These are phyloP conservation scores for Caracal caracal DNA, from an alignment of 2,113 vertebrate genomes.

Conservation along the genomic window DNA sequence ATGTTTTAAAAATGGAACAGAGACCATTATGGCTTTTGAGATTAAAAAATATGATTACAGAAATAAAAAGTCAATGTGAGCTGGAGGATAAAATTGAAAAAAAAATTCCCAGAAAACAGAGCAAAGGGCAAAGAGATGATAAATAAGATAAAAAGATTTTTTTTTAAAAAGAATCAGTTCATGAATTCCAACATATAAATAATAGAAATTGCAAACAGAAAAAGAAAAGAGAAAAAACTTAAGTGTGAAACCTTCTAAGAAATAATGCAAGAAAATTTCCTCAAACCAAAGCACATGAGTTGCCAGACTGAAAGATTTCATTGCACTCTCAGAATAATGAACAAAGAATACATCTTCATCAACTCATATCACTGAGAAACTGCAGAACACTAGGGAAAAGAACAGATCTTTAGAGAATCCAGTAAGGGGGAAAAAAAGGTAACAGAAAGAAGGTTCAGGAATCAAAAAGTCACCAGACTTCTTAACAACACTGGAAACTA, in stretches of 20 bases:
- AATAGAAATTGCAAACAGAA: background rate
- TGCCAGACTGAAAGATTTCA: background rate
- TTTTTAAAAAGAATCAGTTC: background rate
- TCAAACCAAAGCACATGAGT: background rate
- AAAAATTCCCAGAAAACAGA: background rate
- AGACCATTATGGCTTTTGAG: background rate
- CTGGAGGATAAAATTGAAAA: background rate
- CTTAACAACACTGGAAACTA: background rate
- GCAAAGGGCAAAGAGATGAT: background rate
- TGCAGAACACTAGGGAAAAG: background rate
- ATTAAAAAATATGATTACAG: background rate
- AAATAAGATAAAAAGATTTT: background rate
- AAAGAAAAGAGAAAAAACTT: background rate
- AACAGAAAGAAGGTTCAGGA: background rate
- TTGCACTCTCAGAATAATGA: background rate
- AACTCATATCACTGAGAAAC: background rate
- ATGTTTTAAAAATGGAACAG: background rate
- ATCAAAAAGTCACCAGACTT: background rate
- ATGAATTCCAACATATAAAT: background rate
- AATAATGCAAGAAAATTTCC: background rate
- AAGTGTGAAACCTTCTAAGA: background rate
- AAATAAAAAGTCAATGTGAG: background rate
- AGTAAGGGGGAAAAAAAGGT: background rate
- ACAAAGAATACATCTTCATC: background rate
- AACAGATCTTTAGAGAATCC: background rate